These are phyloP conservation scores for Neodontobutis hainanensis DNA, from an alignment of 2,113 vertebrate species.

Conservation along the genomic window DNA sequence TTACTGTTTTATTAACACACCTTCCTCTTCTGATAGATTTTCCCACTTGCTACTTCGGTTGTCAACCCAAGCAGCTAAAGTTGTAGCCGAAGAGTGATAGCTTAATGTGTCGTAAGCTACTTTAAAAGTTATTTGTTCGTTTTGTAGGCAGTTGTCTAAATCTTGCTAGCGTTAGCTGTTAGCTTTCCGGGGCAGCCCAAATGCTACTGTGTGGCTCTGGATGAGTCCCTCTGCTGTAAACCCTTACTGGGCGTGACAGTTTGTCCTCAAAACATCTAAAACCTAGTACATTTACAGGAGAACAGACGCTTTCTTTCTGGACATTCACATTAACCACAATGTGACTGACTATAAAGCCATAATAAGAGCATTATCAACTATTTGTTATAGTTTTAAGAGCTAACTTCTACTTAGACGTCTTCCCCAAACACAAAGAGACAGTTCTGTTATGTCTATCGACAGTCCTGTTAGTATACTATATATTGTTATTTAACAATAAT, in stretches of 20 bases:
- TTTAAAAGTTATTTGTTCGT: background rate
- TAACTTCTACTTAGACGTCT: background rate
- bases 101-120: background rate
- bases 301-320: background rate
- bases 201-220: background rate
- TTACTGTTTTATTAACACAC: conserved; percentile 33
- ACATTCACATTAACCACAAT: no score
- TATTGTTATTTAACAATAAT: no score
- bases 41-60: conserved; percentile 5
- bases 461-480: background rate
- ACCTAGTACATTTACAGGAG: background rate
- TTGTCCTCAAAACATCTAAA: background rate
- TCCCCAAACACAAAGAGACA: background rate
- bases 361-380: background rate
- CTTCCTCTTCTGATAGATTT: conserved; percentile 1
- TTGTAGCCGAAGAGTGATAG: background rate
- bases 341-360: no score
- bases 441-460: background rate
- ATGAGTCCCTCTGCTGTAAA: conserved; percentile 13
- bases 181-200: conserved; percentile 58
- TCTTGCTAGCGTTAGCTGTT: conserved; percentile 27
- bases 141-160: conserved; percentile 20
- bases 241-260: conserved; percentile 33
- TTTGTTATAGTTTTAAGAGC: background rate
- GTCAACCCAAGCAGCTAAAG: background rate